Conservation (phyloP, 1,140 invertebrate species). For the Protaetia brevitarsis region DNA sequence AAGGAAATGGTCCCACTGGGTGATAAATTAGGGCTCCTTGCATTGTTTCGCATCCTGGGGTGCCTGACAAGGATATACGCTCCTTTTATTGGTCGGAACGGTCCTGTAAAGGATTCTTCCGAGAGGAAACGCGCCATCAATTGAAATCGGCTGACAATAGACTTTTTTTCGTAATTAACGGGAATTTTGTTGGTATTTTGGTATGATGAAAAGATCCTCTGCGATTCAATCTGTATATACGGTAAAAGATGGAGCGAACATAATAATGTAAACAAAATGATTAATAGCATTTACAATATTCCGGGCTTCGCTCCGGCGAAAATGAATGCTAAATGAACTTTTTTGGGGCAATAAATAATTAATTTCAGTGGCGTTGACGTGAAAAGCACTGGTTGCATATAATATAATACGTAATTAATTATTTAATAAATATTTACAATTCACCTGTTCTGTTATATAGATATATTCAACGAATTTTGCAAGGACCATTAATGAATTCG, state of each 20-base stretch:
- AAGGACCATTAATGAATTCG: background rate
- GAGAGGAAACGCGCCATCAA: constrained; percentile 37
- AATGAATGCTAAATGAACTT: background rate
- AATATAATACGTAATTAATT: constrained; percentile 16
- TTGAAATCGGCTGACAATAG: constrained; percentile 39
- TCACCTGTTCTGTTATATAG: background rate
- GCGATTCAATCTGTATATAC: background rate
- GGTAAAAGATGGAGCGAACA: background rate
- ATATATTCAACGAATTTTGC: background rate
- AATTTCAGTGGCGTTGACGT: background rate
- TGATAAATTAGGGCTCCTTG: constrained; percentile 42
- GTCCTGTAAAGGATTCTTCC: constrained; percentile 38
- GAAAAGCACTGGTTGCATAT: background rate
- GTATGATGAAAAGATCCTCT: constrained; percentile 4
- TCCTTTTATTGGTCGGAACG: constrained; percentile 32
- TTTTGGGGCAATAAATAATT: constrained; percentile 7
- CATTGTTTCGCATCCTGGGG: constrained; percentile 41
- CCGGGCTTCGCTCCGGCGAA: background rate
- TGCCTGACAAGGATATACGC: constrained; percentile 43
- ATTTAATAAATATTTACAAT: background rate
- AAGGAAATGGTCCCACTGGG: constrained; percentile 42
- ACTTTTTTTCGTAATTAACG: constrained; percentile 41
- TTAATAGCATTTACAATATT: background rate
- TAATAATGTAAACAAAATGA: constrained; percentile 19
- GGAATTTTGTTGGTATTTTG: constrained; percentile 30